Evolutionary conservation across 2,888 invertebrate species (phyloP).

Genomic region (Acrobeloides nanus): DNA sequence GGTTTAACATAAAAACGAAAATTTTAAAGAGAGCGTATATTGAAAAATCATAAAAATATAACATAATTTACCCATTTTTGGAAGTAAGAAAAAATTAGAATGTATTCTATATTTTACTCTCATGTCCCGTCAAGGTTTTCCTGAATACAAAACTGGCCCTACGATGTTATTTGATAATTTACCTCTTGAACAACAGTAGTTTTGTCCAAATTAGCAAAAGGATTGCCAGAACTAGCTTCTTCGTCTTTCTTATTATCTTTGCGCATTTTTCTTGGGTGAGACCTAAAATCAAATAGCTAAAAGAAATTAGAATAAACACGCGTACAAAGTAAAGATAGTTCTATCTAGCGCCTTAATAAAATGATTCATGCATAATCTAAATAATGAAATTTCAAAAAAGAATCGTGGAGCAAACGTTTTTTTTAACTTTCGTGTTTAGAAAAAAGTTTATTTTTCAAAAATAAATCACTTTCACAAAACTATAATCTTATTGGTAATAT

Average conservation of each 20-base stretch:
- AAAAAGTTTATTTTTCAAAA: too few relatives aligned
- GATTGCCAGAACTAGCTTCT: constrained; percentile 66
- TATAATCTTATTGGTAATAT: too few relatives aligned
- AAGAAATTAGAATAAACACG: not conserved
- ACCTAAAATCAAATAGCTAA: not conserved
- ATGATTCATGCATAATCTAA: too few relatives aligned
- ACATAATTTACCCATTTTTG: constrained; percentile 8
- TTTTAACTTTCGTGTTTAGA: too few relatives aligned
- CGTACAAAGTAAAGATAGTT: not conserved
- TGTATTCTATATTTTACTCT: too few relatives aligned
- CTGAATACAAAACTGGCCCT: too few relatives aligned
- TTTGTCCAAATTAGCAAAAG: constrained; percentile 86
- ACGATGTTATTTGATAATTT: constrained; percentile 19
- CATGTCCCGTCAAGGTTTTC: too few relatives aligned
- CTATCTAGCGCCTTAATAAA: too few relatives aligned
- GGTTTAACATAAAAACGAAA: constrained; percentile 4
- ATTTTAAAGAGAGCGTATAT: not conserved
- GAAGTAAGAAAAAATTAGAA: constrained; percentile 12
- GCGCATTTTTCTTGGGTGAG: constrained; percentile 41
- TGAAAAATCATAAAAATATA: constrained; percentile 1
- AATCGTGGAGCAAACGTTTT: too few relatives aligned
- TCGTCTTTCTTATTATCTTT: constrained; percentile 55
- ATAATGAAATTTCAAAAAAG: too few relatives aligned
- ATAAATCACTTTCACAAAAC: too few relatives aligned
- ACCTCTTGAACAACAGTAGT: constrained; percentile 88